These are phyloP conservation scores for Orthosia cruda DNA, from an alignment of 2,888 invertebrate genomes.

Conservation along the genomic window DNA sequence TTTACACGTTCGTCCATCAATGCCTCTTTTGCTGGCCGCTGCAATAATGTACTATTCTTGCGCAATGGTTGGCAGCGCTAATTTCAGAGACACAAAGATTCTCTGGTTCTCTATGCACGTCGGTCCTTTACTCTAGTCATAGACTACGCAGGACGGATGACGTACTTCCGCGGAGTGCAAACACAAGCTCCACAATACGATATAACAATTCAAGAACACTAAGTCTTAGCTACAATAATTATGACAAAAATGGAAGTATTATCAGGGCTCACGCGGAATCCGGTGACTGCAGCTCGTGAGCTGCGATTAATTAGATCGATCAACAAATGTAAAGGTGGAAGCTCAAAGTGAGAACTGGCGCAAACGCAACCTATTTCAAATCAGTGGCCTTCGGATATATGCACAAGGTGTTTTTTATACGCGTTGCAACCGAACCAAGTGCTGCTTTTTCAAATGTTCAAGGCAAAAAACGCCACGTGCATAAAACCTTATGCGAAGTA, in stretches of 20 bases:
- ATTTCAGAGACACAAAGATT: too few relatives aligned
- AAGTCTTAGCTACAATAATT: conserved; percentile 48
- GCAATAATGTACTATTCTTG: too few relatives aligned
- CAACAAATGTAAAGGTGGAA: conserved; percentile 24
- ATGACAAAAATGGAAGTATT: conserved; percentile 62
- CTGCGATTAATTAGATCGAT: conserved; percentile 30
- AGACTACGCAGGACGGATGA: conserved; percentile 65
- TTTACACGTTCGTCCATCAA: too few relatives aligned
- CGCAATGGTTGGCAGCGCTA: too few relatives aligned
- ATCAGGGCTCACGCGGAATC: conserved; percentile 38
- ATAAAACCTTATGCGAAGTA: too few relatives aligned
- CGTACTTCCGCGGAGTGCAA: conserved; percentile 60
- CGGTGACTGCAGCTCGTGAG: conserved; percentile 14
- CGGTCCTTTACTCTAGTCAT: conserved; percentile 44
- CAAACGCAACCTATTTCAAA: neutral
- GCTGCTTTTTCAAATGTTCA: neutral
- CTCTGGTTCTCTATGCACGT: conserved; percentile 31
- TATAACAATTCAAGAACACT: conserved; percentile 42
- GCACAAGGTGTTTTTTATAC: neutral
- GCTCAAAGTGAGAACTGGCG: conserved; percentile 27
- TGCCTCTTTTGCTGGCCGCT: too few relatives aligned
- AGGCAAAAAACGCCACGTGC: neutral
- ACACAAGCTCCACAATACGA: conserved; percentile 53
- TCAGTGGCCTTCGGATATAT: neutral
- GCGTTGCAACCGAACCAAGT: neutral